phyloP scores from a whole-genome alignment of 2,113 vertebrate species.

The Microtus oregoni region DNA sequence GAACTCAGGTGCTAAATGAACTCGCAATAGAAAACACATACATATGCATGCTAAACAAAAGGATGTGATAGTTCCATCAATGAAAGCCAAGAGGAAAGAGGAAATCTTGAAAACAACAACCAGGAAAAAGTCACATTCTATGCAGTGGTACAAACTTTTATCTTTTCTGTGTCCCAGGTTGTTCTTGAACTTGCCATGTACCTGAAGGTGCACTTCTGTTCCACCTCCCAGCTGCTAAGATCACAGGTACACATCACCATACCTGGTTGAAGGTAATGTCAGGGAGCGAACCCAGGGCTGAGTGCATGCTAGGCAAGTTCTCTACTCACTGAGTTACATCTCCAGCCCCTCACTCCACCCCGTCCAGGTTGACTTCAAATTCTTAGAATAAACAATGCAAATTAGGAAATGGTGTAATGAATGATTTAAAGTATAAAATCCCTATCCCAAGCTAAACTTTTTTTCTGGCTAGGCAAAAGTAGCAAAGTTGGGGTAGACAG shows the following conservation, averaged over 20 bases:
- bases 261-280: background rate
- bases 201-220: too few species aligned
- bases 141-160: background rate
- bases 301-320: background rate
- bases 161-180: background rate
- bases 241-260: background rate
- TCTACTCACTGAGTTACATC: background rate
- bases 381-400: constrained; percentile 9
- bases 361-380: background rate
- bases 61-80: background rate
- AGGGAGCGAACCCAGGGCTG: background rate
- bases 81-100: background rate
- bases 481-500: background rate
- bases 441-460: background rate
- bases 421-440: background rate
- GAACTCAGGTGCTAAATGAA: background rate
- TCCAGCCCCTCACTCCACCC: too few species aligned
- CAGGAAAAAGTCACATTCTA: background rate
- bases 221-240: background rate
- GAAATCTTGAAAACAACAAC: constrained; percentile 8
- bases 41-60: background rate
- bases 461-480: background rate
- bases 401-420: background rate
- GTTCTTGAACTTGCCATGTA: background rate
- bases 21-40: background rate